A percentile compares a stretch with the other conserved stretches of the same genome.
Conservation (phyloP, 1,140 invertebrate genomes). For the Pogonus chalceus region DNA sequence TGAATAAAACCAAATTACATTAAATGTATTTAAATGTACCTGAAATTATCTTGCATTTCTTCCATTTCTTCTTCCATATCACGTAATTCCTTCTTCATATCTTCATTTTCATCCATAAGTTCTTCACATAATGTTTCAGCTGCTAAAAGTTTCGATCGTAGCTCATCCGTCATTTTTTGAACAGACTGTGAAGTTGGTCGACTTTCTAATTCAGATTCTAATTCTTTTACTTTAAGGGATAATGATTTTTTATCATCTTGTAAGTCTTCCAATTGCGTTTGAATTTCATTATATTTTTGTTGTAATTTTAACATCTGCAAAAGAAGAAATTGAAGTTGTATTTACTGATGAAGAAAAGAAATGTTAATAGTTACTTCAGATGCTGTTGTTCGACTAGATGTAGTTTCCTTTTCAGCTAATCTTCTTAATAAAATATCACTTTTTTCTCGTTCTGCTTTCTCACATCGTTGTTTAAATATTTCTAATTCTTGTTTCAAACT, state of each 20-base stretch:
- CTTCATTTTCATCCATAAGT: slow-evolving; percentile 93
- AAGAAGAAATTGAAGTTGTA: slow-evolving; percentile 13
- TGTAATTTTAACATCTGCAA: slow-evolving; percentile 53
- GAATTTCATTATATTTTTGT: slow-evolving; percentile 73
- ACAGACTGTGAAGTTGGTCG: slow-evolving; percentile 42
- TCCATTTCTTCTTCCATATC: slow-evolving; percentile 95
- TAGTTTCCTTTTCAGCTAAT: slow-evolving; percentile 62
- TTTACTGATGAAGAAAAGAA: slow-evolving; percentile 25
- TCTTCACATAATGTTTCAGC: slow-evolving; percentile 85
- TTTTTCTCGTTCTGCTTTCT: slow-evolving; percentile 75
- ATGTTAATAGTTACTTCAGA: slow-evolving; percentile 41
- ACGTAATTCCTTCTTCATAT: slow-evolving; percentile 85
- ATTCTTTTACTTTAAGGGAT: slow-evolving; percentile 54
- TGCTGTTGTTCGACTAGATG: slow-evolving; percentile 57
- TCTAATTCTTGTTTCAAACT: slow-evolving; percentile 53
- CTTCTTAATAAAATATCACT: slow-evolving; percentile 70
- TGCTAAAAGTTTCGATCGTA: slow-evolving; percentile 68
- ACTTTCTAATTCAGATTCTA: slow-evolving; percentile 55
- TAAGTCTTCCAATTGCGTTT: slow-evolving; percentile 65
- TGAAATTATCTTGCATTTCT: slow-evolving; percentile 95
- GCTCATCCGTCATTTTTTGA: slow-evolving; percentile 50
- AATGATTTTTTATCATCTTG: slow-evolving; percentile 73
- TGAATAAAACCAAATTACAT: slow-evolving; percentile 8
- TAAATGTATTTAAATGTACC: slow-evolving; percentile 35
- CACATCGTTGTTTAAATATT: slow-evolving; percentile 52